phyloP scores from a whole-genome alignment of 2,888 invertebrate genomes.

The Mythimna lalbum region DNA sequence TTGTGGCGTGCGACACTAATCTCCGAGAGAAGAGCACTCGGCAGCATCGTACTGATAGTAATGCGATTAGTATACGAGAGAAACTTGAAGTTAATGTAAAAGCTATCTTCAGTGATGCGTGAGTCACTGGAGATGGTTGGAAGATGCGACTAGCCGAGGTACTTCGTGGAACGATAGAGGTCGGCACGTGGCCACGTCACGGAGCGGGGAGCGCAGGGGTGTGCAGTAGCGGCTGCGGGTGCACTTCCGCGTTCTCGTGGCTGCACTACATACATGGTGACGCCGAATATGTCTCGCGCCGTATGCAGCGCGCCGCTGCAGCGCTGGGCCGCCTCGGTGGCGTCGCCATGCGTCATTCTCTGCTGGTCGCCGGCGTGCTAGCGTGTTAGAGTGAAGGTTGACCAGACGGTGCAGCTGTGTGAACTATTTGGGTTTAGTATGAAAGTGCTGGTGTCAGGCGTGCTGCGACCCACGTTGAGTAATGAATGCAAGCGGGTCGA shows the following conservation, averaged over 20 bases:
- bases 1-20: neutral
- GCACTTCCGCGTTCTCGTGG: conserved; percentile 61
- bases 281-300: conserved; percentile 30
- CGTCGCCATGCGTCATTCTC: conserved; percentile 24
- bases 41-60: neutral
- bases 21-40: neutral
- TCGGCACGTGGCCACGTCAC: conserved; percentile 4
- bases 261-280: conserved; percentile 20
- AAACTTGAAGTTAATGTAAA: neutral
- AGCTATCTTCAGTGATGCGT: neutral
- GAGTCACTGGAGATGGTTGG: conserved; percentile 11
- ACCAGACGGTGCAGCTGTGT: neutral
- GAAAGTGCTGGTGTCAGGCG: conserved; percentile 10
- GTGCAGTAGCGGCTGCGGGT: conserved; percentile 30
- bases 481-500: conserved; percentile 79
- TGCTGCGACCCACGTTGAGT: conserved; percentile 45
- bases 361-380: neutral
- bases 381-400: neutral
- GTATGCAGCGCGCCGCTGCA: neutral
- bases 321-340: neutral
- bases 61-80: neutral
- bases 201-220: neutral
- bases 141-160: neutral
- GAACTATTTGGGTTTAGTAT: neutral
- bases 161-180: conserved; percentile 3